Base-by-base conservation (phyloP, 2,888 invertebrate species). In the Aethes cnicana region DNA sequence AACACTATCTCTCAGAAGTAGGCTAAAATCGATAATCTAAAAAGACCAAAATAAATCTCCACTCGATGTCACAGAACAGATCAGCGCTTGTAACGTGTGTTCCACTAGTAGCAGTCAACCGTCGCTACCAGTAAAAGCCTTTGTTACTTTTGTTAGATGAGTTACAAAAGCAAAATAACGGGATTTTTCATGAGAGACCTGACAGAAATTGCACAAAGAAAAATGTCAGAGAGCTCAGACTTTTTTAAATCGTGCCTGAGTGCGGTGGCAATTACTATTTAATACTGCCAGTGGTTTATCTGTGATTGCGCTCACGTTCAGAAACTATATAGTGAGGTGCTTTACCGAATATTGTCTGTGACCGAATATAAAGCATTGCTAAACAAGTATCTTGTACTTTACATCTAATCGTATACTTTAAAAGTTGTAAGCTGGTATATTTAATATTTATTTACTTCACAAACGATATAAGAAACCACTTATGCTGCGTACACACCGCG, bases 111-210 rank as follows among this genome's bases (percentile, higher is more conserved):
- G 68, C 70, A 61, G 62, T 69, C 66, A 70, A 75, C 73, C 73
- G 75, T 77, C 74, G 68, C 70, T 72, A 80, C 76, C 73, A 77
- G 72, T 72, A 74, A 77, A 74, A 74, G 76, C 77, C 80, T 85
- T 86, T 82, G 81, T 84, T 81, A 81, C 77, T 79, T 85, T 86
- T 82, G 81, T 84, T 81, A 81, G 58, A 80, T 72, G 76, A 80
- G 79, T 83, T 84, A 83, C 80, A 82, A 85, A 81, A 84, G 84
- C 74, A 69, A 81, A 83, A 75, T 88, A 87, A 87, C 86, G 87
- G 87, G 84, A 88, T 80, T 79, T 79, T 81, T 79, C 77, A 77
- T 74, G 79, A 79, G 71, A 79, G 75, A 78, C 74, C 77, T 71
- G 65, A 79, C 72, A 76, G 72, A 74, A 75, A 57, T 55, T 55